Base-by-base conservation (phyloP, 2,797 vertebrate genomes). In the Columba guinea region DNA sequence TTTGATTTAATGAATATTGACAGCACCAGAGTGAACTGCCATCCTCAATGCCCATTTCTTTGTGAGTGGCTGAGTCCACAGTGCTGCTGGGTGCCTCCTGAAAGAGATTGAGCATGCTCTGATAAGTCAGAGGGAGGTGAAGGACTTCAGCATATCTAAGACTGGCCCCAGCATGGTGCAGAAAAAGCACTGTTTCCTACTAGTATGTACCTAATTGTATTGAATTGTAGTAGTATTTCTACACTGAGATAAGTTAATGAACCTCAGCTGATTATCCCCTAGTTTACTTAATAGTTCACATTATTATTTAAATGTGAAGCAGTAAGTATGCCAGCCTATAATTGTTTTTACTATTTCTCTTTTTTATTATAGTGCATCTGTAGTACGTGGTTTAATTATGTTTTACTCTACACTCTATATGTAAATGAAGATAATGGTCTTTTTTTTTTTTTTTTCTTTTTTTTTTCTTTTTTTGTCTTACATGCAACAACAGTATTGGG, bases 221-320 rank as follows among this genome's bases (percentile, higher is more conserved):
- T 95, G 94, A 97, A 94, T 93, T 95, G 95, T 95, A 85, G 90
- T 79, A 68, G 86, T 90, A 63, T 91, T 96, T 91, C 94, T 96
- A 64, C 77, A 94, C 91, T 91, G 92, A 94, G 96, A 96, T 97
- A 96, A 96, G 89, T 96, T 97, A 97, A 97, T 97, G 96, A 97
- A 95, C 95, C 94, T 95, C 95, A 87, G 94, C 94, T 96, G 95
- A 97, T 97, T 97, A 97, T 92, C 81, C 75, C 86, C 96, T 94
- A 79, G 92, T 97, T 97, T 97, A 96, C 95, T 97, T 97, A 97
- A 97, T 96, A 97, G 96, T 97, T 95, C 94, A 83, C 95, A 96
- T 97, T 97, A 96, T 96, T 97, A 96, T 96, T 97, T 96, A 97
- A 95, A 96, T 97, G 94, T 93, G 84, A 96, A 96, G 71, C 80